These are phyloP conservation scores for Noctua janthina DNA, from an alignment of 2,888 invertebrate species.

Conservation along the genomic window DNA sequence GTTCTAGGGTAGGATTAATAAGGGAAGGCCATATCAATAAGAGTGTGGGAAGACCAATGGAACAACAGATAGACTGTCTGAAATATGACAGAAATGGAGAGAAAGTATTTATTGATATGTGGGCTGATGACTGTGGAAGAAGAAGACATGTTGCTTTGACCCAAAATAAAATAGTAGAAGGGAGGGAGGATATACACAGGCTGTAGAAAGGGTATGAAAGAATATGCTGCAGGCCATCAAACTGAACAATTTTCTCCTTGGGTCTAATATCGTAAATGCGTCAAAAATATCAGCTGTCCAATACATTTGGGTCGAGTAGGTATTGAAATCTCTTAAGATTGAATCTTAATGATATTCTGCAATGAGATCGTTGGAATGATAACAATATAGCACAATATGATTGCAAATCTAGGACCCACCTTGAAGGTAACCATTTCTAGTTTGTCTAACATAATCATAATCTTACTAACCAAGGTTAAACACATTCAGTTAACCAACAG, in stretches of 20 bases:
- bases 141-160: not conserved
- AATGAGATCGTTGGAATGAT: not conserved
- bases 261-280: too few species aligned
- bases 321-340: not conserved
- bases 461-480: constrained; percentile 1
- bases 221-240: too few species aligned
- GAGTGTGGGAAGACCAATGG: not conserved
- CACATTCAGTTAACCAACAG: constrained; percentile 6
- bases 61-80: not conserved
- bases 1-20: not conserved
- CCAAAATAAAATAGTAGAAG: not conserved
- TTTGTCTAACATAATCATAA: not conserved
- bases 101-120: not conserved
- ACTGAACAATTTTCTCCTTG: too few species aligned
- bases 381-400: not conserved
- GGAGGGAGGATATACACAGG: not conserved
- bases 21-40: not conserved
- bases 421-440: not conserved
- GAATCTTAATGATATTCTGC: not conserved
- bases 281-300: too few species aligned
- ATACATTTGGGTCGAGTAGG: too few species aligned
- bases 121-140: not conserved
- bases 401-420: not conserved
- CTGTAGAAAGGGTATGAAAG: too few species aligned
- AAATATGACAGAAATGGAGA: too few species aligned